Base-by-base conservation (phyloP, 2,888 invertebrate genomes). In the Heterodera filipjevi region DNA sequence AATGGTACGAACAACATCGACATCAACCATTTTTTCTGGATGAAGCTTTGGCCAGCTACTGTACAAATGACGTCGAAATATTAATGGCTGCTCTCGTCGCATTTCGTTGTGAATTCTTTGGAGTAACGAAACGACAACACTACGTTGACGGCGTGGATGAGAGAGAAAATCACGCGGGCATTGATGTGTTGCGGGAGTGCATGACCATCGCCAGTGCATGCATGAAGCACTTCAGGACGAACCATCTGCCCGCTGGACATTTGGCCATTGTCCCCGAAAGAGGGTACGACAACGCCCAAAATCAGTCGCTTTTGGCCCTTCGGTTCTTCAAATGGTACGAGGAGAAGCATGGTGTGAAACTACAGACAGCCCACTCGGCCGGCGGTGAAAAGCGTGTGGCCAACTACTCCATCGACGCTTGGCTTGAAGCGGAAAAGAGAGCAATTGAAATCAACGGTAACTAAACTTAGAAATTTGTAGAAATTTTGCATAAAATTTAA, bases 251-350 rank as follows among this genome's bases (percentile, higher is more conserved):
- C 0, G n/a, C 30, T 0, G 27, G 77, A 5, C 53, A 32, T n/a
- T 3, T 77, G 8, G 72, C 27, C 22, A 77, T 71, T 32, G 71
- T 71, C 1, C 77, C 77, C 0, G 76, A 77, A 5, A n/a, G 53
- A 3, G 77, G 77, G 14, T 77, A 71, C 44, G 73, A 70, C 22
- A 77, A 77, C 32, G 33, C n/a, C 0, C 32, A 70, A n/a, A 33
- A 46, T 8, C 77, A 77, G 22, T 74, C 76, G 1, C 0, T 27
- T 2, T 22, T 77, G 10, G 77, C 77, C 10, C 44, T 77, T 5
- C 39, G 49, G 16, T 77, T 66, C 49, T 3, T 77, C 44, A 27
- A 77, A 2, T 77, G 77, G 77, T 77, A 72, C 8, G 75, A 16
- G 0, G 35, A 76, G 44, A 27, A 71, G 33, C 8, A 77, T 35